phyloP scores from a whole-genome alignment of 2,113 vertebrate species.

The Thamnophis sirtalis region DNA sequence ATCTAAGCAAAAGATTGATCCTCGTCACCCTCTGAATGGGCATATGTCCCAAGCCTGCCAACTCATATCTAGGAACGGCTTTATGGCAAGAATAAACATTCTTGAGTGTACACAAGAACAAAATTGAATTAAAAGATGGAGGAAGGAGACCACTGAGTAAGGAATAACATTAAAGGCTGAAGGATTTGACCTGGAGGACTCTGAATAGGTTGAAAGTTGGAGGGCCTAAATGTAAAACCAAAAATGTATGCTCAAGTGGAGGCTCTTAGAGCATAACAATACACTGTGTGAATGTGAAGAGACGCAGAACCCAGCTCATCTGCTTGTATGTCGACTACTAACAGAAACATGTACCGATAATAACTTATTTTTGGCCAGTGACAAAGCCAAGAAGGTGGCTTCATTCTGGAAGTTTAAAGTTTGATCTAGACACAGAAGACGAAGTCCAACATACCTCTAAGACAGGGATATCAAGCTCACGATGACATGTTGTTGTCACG shows the following conservation, averaged over 20 bases:
- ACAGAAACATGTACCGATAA: neutral
- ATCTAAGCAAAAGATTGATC: neutral
- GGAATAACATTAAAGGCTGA: neutral
- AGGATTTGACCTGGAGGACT: neutral
- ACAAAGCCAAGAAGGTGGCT: neutral
- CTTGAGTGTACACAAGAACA: neutral
- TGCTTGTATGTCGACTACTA: neutral
- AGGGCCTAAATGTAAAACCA: neutral
- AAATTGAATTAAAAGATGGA: neutral
- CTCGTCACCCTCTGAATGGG: neutral
- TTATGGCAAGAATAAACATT: neutral
- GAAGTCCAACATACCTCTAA: neutral
- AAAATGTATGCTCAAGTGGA: neutral
- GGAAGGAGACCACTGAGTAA: neutral
- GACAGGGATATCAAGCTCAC: neutral
- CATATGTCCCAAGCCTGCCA: neutral
- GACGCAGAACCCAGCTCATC: neutral
- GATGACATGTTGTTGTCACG: too few relatives aligned
- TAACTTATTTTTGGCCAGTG: neutral
- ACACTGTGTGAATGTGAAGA: neutral
- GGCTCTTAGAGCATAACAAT: neutral
- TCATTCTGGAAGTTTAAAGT: neutral
- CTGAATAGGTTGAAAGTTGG: neutral
- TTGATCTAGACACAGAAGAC: neutral
- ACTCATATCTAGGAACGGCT: neutral